These are phyloP conservation scores for Drosophila triauraria DNA, from an alignment of 1,140 invertebrate genomes.

Conservation along the genomic window DNA sequence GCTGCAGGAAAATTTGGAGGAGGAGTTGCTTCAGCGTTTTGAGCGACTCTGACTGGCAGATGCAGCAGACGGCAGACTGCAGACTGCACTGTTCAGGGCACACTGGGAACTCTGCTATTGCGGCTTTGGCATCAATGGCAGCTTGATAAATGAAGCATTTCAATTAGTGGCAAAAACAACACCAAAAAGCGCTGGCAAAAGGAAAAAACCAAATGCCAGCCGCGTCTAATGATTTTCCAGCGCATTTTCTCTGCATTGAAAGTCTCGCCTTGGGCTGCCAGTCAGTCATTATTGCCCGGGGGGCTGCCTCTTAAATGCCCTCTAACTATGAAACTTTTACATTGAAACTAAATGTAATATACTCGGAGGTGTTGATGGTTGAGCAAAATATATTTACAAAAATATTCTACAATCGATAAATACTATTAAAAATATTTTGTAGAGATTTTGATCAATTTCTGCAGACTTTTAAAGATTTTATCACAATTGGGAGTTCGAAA, in stretches of 20 bases:
- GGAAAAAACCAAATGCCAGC: conserved; percentile 17
- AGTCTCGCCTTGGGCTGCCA: conserved; percentile 21
- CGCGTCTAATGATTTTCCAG: conserved; percentile 51
- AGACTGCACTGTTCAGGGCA: conserved; percentile 18
- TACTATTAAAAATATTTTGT: too few relatives aligned
- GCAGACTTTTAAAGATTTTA: too few relatives aligned
- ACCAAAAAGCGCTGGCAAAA: conserved; percentile 15
- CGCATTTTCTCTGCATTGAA: conserved; percentile 30
- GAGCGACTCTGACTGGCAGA: conserved; percentile 48
- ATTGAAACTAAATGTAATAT: not conserved
- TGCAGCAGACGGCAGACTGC: conserved; percentile 24
- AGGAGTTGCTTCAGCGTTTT: conserved; percentile 33
- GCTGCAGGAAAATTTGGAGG: not conserved
- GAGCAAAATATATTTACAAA: too few relatives aligned
- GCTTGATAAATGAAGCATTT: conserved; percentile 77
- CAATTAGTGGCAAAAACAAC: conserved; percentile 69
- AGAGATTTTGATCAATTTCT: too few relatives aligned
- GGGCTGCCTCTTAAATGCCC: not conserved
- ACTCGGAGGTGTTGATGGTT: not conserved
- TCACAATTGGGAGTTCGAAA: too few relatives aligned
- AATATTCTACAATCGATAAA: not conserved
- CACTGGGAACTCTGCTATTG: not conserved
- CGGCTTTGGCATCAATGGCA: conserved; percentile 61
- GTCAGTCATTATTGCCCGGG: conserved; percentile 7
- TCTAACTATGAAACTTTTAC: conserved; percentile 1